Evolutionary conservation across 2,888 invertebrate genomes (phyloP), one percentile per base, ranked within the genome.

Genomic region (Sinohyriopsis cumingii): DNA sequence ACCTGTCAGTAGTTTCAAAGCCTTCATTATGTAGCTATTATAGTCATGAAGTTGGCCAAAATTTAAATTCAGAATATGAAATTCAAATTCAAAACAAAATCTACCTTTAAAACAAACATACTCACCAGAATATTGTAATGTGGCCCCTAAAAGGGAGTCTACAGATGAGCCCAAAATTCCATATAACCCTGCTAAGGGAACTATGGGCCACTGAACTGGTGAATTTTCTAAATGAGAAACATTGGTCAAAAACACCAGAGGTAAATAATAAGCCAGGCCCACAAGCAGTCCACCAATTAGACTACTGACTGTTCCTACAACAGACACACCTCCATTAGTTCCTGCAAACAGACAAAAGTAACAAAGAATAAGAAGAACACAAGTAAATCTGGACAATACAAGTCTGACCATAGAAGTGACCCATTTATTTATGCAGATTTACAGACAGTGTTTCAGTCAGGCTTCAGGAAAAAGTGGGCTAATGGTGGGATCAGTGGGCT

Each of bases 281-380:
- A 96, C 92, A 3, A 92, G 84, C 33, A 93, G 79, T 15, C 95
- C 95, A 24, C 95, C 95, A 25, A 94, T 64, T 25, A 92, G 89
- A 84, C 94, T 93, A 72, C 91, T 87, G 80, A 93, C 1, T 12
- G 92, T 82, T 20, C 93, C 93, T 19, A 87, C 82, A 2, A 91
- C 19, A 1, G 95, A 94, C n/a, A 97, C 92, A 3, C 93, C 97
- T 53, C 97, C 97, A 90, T 97, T 97, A 28, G 96, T 96, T 59
- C 96, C 96, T 93, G 82, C 3, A 79, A 76, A 78, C 74, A 65
- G 15, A 45, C 12, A 45, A 45, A 33, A 45, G 45, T 45, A 12
- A 45, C 45, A 45, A 12, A 45, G 1, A 12, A 45, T 3, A 45
- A 45, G 15, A 12, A 45, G 12, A 0, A 45, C 45, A 12, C 25